phyloP scores from a whole-genome alignment of 2,797 vertebrate genomes.

The Anableps anableps region DNA sequence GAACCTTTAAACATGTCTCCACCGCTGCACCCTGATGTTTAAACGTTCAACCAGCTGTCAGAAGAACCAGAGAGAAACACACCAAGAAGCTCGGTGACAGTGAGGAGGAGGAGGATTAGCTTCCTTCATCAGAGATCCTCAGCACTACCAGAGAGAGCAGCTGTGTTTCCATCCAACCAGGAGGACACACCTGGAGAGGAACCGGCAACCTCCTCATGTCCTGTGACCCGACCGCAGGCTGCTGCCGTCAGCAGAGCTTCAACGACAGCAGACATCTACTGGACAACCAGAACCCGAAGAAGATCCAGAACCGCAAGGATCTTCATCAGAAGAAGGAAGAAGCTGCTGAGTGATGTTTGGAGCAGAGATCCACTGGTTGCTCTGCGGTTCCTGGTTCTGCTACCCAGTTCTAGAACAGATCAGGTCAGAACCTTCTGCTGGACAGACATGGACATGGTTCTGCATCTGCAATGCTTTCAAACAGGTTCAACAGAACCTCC shows the following conservation, averaged over 20 bases:
- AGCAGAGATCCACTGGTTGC: too few species aligned
- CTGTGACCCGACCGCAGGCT: too few species aligned
- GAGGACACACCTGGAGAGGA: not conserved
- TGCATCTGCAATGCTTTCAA: not conserved
- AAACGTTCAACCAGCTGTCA: constrained; percentile 79
- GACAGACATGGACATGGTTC: not conserved
- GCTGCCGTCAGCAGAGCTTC: too few species aligned
- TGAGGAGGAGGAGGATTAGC: constrained; percentile 45
- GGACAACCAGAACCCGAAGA: not conserved
- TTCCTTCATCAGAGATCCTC: constrained; percentile 52
- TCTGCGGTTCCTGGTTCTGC: too few species aligned
- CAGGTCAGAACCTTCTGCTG: not conserved
- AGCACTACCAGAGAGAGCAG: constrained; percentile 18
- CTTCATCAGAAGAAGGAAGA: not conserved
- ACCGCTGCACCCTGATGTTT: constrained; percentile 63
- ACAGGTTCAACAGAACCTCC: not conserved
- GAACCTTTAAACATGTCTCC: constrained; percentile 81
- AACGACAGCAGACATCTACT: too few species aligned
- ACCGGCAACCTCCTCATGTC: not conserved
- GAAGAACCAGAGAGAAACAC: constrained; percentile 57
- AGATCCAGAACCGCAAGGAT: not conserved
- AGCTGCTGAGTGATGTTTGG: not conserved
- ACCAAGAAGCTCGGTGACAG: constrained; percentile 47
- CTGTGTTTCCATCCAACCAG: constrained; percentile 48
- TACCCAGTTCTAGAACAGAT: not conserved